Conservation (phyloP, 1,140 invertebrate species). For the Choristoneura fumiferana region DNA sequence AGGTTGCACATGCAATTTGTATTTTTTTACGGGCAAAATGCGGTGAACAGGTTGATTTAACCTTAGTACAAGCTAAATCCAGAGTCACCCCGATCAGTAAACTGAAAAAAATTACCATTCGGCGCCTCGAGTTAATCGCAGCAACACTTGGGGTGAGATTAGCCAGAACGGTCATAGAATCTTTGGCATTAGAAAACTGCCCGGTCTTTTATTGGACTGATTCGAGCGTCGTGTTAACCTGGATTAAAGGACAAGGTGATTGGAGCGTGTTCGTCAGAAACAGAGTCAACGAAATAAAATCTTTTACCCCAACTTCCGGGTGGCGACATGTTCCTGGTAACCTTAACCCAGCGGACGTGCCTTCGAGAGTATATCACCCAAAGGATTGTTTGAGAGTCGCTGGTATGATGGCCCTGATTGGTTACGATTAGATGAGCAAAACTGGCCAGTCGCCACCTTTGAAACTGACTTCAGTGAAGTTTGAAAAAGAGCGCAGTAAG, state of each 20-base stretch:
- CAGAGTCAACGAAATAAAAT: constrained; percentile 43
- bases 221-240: no score
- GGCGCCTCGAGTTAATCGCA: constrained; percentile 32
- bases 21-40: constrained; percentile 24
- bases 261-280: constrained; percentile 23
- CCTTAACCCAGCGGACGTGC: constrained; percentile 64
- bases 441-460: constrained; percentile 29
- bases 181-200: no score
- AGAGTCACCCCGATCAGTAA: constrained; percentile 30
- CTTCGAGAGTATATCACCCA: constrained; percentile 51
- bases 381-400: constrained; percentile 41
- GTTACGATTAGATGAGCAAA: constrained; percentile 27
- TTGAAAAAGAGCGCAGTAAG: constrained; percentile 8
- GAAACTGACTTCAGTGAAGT: neutral
- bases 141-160: neutral
- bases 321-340: constrained; percentile 59
- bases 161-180: neutral
- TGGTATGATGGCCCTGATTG: constrained; percentile 65
- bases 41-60: constrained; percentile 15
- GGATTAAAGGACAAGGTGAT: no score
- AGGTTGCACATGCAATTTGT: constrained; percentile 32
- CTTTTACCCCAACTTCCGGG: constrained; percentile 29
- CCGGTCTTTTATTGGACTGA: no score
- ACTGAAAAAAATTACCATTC: constrained; percentile 35
- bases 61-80: constrained; percentile 34